These are phyloP conservation scores for Chloromyia formosa DNA, from an alignment of 2,888 invertebrate genomes.

Conservation along the genomic window DNA sequence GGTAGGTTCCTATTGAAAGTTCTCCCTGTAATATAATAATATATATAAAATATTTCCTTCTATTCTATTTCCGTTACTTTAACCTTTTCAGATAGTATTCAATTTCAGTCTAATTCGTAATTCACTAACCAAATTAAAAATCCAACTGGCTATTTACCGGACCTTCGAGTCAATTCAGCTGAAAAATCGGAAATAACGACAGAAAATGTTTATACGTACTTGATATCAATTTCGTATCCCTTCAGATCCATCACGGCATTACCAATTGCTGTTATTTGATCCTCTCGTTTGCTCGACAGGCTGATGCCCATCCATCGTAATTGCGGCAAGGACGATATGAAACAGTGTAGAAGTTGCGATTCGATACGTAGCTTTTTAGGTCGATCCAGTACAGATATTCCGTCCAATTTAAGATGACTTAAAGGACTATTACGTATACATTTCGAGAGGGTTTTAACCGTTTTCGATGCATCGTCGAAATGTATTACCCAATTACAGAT, in stretches of 20 bases:
- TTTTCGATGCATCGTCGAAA: constrained; percentile 56
- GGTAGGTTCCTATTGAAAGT: too few relatives aligned
- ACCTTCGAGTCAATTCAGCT: too few relatives aligned
- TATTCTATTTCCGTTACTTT: too few relatives aligned
- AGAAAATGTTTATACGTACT: constrained; percentile 52
- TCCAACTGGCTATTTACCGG: too few relatives aligned
- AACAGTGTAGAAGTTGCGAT: constrained; percentile 55
- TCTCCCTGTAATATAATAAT: too few relatives aligned
- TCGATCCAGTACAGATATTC: constrained; percentile 56
- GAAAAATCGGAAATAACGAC: too few relatives aligned
- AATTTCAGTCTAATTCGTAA: too few relatives aligned
- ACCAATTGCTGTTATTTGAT: constrained; percentile 56
- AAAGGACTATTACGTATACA: constrained; percentile 56
- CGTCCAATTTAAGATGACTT: constrained; percentile 58
- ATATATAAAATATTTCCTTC: too few relatives aligned
- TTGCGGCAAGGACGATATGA: constrained; percentile 55
- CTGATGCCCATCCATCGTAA: constrained; percentile 58
- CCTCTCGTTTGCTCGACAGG: constrained; percentile 56
- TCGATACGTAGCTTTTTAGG: constrained; percentile 55
- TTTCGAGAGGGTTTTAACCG: constrained; percentile 55
- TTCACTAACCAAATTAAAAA: too few relatives aligned
- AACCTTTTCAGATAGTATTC: too few relatives aligned
- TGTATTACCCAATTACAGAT: constrained; percentile 58
- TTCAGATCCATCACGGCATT: constrained; percentile 57
- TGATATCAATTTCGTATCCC: constrained; percentile 58